These are phyloP conservation scores for Malaclemys terrapin DNA, from an alignment of 2,113 vertebrate species.

Conservation along the genomic window DNA sequence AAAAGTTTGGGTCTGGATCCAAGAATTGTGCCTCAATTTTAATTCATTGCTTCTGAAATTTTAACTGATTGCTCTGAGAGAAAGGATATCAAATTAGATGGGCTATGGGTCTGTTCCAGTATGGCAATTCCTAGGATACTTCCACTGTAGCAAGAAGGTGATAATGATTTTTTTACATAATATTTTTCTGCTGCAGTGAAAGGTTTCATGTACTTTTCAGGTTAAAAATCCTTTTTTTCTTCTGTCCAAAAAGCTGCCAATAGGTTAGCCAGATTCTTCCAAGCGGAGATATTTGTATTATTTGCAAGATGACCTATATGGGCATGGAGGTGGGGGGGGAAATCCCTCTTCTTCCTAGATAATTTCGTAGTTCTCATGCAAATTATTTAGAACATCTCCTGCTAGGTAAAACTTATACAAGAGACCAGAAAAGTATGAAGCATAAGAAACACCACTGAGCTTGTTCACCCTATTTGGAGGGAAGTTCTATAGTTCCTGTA, in stretches of 20 bases:
- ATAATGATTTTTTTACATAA: neutral
- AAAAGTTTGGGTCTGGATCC: neutral
- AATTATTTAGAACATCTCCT: neutral
- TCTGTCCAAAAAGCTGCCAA: neutral
- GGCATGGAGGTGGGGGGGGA: too few relatives aligned
- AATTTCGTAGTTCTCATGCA: neutral
- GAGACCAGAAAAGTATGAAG: neutral
- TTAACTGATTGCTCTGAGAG: neutral
- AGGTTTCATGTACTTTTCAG: neutral
- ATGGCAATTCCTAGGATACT: neutral
- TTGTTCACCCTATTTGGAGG: too few relatives aligned
- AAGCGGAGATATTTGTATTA: neutral
- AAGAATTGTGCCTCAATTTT: neutral
- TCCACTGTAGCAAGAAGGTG: neutral
- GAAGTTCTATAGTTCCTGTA: too few relatives aligned
- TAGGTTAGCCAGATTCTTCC: neutral
- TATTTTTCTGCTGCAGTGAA: neutral
- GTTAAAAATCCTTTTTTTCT: neutral
- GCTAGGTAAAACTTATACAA: neutral
- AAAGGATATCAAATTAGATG: neutral
- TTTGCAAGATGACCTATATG: constrained; percentile 7
- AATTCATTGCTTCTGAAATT: neutral
- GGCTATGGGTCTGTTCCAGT: neutral
- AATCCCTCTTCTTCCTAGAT: neutral
- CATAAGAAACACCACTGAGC: too few relatives aligned